Conservation (phyloP, 2,113 vertebrate species). For the rat (Rattus norvegicus) region DNA sequence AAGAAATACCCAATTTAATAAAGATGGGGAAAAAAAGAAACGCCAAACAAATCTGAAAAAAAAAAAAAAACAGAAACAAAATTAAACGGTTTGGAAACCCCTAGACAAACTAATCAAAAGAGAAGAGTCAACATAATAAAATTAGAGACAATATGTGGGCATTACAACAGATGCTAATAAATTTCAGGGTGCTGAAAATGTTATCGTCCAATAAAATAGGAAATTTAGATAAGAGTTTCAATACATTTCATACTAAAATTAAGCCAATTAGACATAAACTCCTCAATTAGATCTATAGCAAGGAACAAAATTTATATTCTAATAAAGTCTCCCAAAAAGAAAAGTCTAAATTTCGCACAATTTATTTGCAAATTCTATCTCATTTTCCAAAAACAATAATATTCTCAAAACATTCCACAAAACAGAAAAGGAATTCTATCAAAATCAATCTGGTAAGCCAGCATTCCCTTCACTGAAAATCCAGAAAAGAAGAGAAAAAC, state of each 20-base stretch:
- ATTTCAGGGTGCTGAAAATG: not conserved
- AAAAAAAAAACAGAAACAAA: no score
- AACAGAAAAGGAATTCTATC: not conserved
- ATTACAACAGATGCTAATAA: not conserved
- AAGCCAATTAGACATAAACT: not conserved
- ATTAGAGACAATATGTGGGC: not conserved
- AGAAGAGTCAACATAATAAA: not conserved
- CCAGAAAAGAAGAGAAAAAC: not conserved
- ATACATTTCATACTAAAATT: not conserved
- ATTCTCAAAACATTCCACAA: not conserved
- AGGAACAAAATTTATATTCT: not conserved
- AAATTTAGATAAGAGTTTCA: not conserved
- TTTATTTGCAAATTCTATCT: not conserved
- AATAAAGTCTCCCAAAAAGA: not conserved
- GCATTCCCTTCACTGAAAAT: not conserved
- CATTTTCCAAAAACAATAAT: not conserved
- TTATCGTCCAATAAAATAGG: not conserved
- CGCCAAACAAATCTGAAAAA: no score
- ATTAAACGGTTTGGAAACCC: not conserved
- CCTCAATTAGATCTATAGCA: not conserved
- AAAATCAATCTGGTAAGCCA: not conserved
- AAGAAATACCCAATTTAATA: no score
- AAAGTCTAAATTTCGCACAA: not conserved
- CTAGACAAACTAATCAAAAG: not conserved
- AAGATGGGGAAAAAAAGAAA: no score